Conservation (phyloP, 2,113 vertebrate species). For the Neodontobutis hainanensis region DNA sequence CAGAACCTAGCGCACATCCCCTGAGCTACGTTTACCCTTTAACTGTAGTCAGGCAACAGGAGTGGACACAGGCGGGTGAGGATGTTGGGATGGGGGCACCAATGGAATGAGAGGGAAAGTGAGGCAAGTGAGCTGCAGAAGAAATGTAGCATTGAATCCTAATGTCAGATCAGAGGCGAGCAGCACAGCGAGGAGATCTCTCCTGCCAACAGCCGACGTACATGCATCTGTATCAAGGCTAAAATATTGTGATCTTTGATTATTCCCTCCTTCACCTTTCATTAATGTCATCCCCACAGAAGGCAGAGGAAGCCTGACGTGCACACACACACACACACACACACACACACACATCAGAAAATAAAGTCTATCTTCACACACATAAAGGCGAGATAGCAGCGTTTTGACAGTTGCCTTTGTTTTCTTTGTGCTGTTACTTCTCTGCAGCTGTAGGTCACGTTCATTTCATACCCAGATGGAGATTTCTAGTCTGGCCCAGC, state of each 20-base stretch:
- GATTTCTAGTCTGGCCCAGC: constrained; percentile 26
- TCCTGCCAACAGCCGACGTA: constrained; percentile 41
- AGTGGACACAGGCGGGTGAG: constrained; percentile 52
- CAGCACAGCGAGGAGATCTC: constrained; percentile 41
- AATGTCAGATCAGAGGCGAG: constrained; percentile 70
- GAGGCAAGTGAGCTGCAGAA: constrained; percentile 48
- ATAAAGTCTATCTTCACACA: constrained; percentile 46
- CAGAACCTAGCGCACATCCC: constrained; percentile 55
- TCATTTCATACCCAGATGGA: constrained; percentile 40
- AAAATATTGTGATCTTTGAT: constrained; percentile 78
- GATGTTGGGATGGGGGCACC: background rate
- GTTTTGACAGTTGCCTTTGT: constrained; percentile 64
- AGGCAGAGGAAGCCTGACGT: constrained; percentile 40
- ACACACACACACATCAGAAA: constrained; percentile 36
- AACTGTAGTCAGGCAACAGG: constrained; percentile 54
- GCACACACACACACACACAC: constrained; percentile 37
- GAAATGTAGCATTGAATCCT: constrained; percentile 64
- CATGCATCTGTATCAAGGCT: constrained; percentile 61
- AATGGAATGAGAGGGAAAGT: constrained; percentile 43
- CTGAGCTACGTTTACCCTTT: constrained; percentile 77
- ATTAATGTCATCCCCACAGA: constrained; percentile 73
- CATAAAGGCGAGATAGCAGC: constrained; percentile 43
- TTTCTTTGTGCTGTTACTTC: constrained; percentile 47
- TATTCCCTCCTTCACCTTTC: constrained; percentile 73
- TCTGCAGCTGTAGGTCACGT: constrained; percentile 61